phyloP scores from a whole-genome alignment of 2,113 vertebrate species.

The Microtus montanus region DNA sequence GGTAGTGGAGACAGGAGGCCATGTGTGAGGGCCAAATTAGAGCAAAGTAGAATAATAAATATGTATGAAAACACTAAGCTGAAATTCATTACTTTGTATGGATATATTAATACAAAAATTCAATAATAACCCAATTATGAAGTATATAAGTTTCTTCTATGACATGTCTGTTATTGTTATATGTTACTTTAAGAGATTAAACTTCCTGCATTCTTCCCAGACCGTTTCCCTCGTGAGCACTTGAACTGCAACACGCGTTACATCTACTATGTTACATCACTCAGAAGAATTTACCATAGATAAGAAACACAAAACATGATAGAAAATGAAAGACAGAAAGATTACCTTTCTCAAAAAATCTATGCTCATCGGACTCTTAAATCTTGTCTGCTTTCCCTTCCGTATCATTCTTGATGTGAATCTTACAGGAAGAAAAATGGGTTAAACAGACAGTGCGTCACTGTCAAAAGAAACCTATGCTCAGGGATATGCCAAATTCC shows the following conservation, averaged over 20 bases:
- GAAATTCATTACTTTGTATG: neutral
- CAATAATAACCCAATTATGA: neutral
- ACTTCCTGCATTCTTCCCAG: neutral
- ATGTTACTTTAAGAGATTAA: neutral
- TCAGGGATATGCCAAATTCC: constrained; percentile 81
- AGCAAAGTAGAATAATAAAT: neutral
- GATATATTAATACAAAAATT: neutral
- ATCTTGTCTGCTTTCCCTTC: constrained; percentile 64
- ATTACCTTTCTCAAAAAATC: constrained; percentile 59
- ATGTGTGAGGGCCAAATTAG: neutral
- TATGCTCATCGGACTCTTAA: constrained; percentile 69
- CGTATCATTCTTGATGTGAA: constrained; percentile 59
- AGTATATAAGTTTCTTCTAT: neutral
- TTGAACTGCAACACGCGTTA: constrained; percentile 24
- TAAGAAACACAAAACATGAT: constrained; percentile 59
- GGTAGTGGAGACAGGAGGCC: neutral
- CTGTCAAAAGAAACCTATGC: constrained; percentile 78
- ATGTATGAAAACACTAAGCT: neutral
- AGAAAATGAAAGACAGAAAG: constrained; percentile 68
- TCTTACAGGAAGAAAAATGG: constrained; percentile 56
- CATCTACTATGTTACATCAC: neutral
- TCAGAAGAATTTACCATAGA: constrained; percentile 59
- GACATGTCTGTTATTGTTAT: neutral
- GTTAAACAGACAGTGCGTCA: constrained; percentile 69
- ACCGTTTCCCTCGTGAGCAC: neutral